phyloP scores from a whole-genome alignment of 2,797 vertebrate genomes.

The Cirrhinus mrigala region DNA sequence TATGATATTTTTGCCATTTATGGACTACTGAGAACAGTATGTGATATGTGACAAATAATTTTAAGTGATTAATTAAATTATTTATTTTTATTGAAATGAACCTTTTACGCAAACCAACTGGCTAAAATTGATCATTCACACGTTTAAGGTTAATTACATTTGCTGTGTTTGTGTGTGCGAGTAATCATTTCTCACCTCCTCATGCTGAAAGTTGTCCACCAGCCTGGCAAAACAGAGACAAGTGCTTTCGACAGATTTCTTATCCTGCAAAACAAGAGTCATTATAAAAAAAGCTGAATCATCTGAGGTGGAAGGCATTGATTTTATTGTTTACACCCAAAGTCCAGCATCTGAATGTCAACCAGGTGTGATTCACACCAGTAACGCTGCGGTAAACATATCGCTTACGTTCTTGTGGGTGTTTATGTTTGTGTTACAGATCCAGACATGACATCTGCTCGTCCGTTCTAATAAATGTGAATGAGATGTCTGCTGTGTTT shows the following conservation, averaged over 20 bases:
- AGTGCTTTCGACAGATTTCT: constrained; percentile 99
- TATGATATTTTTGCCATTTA: no score
- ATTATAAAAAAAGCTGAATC: constrained; percentile 13
- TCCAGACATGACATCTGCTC: background rate
- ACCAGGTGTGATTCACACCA: background rate
- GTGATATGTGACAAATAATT: background rate
- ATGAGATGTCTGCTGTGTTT: background rate
- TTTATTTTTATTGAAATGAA: background rate
- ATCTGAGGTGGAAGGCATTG: background rate
- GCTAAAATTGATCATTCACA: background rate
- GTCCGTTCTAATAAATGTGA: background rate
- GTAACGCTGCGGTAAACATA: background rate
- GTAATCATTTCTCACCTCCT: constrained; percentile 85
- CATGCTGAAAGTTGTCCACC: constrained; percentile 99
- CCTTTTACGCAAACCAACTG: background rate
- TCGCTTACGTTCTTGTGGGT: background rate
- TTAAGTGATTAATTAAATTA: background rate
- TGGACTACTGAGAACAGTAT: background rate
- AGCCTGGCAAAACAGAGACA: constrained; percentile 99
- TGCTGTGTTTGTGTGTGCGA: background rate
- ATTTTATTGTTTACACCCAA: background rate
- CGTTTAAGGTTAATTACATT: background rate
- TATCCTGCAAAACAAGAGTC: constrained; percentile 84
- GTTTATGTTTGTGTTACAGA: background rate
- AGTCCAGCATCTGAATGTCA: background rate